Conservation (phyloP, 2,797 vertebrate species). For the Tachyglossus aculeatus region DNA sequence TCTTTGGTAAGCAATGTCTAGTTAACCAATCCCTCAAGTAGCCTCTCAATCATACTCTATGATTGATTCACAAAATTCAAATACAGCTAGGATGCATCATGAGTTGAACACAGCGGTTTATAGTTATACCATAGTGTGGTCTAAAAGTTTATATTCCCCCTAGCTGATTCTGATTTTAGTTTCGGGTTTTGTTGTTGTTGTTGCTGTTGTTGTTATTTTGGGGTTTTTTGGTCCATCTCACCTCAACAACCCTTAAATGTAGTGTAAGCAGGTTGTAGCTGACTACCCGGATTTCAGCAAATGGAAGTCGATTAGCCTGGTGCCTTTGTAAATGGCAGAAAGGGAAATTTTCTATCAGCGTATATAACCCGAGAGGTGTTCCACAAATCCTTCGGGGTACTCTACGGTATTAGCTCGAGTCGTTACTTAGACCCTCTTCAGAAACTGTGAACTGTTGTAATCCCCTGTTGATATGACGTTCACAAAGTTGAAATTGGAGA, state of each 20-base stretch:
- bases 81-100: conserved; percentile 47
- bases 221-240: not conserved
- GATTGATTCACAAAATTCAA: conserved; percentile 16
- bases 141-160: conserved; percentile 65
- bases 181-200: too few relatives aligned
- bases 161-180: too few relatives aligned
- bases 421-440: too few relatives aligned
- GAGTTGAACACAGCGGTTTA: conserved; percentile 62
- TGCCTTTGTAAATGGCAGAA: too few relatives aligned
- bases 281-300: conserved; percentile 41
- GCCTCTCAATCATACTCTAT: not conserved
- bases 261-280: conserved; percentile 20
- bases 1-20: conserved; percentile 23
- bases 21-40: conserved; percentile 20
- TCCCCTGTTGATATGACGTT: too few relatives aligned
- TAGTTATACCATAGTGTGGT: conserved; percentile 59
- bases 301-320: conserved; percentile 24
- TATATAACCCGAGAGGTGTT: too few relatives aligned
- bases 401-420: too few relatives aligned
- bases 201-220: too few relatives aligned
- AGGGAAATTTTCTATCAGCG: too few relatives aligned
- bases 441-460: too few relatives aligned
- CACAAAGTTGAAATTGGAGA: not conserved
- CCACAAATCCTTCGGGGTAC: too few relatives aligned
- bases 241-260: conserved; percentile 42